phyloP scores from a whole-genome alignment of 2,888 invertebrate genomes.

The Hyposoter dolosus region DNA sequence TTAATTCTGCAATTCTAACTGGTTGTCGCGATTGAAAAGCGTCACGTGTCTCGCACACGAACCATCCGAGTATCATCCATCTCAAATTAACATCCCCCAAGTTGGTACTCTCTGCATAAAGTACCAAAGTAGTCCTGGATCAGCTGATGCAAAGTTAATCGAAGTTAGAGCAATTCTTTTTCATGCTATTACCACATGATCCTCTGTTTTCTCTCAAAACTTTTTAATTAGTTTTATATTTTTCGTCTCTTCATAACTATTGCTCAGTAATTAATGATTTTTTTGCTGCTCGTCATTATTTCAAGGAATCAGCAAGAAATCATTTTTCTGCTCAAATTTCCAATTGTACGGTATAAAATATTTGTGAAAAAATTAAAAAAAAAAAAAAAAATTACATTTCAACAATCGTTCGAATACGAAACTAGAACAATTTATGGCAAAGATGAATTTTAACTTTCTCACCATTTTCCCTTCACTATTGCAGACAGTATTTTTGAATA shows the following conservation, averaged over 20 bases:
- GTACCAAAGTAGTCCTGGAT: constrained; percentile 15
- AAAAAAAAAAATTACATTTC: neutral
- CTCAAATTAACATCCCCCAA: constrained; percentile 30
- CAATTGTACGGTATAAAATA: neutral
- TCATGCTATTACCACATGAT: neutral
- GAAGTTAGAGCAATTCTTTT: constrained; percentile 17
- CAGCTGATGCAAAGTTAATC: constrained; percentile 2
- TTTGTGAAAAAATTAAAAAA: neutral
- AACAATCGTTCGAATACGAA: neutral
- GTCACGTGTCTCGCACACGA: constrained; percentile 39
- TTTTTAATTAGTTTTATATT: neutral
- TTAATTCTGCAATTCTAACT: constrained; percentile 81
- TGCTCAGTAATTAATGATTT: neutral
- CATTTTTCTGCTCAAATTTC: neutral
- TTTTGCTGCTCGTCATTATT: neutral
- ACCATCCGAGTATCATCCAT: constrained; percentile 34
- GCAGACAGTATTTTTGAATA: neutral
- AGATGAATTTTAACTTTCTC: neutral
- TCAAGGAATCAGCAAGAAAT: neutral
- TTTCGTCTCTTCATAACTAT: neutral
- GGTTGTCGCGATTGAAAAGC: constrained; percentile 48
- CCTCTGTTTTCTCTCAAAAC: neutral
- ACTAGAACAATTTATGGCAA: neutral
- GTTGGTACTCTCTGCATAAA: constrained; percentile 7
- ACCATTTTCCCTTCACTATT: neutral